These are phyloP conservation scores for Podarcis muralis DNA, from an alignment of 2,113 vertebrate species.

Conservation along the genomic window DNA sequence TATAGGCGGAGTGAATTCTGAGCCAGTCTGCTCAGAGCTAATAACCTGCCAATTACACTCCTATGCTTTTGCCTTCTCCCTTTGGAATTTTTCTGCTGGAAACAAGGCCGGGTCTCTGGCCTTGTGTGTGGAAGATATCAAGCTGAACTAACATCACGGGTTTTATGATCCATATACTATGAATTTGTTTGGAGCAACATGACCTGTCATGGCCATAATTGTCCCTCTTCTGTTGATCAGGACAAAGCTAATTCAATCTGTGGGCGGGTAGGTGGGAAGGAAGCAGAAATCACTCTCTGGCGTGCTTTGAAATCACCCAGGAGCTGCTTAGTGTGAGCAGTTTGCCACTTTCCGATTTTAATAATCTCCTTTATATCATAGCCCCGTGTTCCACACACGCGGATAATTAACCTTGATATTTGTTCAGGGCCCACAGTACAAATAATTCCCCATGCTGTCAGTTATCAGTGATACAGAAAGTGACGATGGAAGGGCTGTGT, in stretches of 20 bases:
- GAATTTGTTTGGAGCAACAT: neutral
- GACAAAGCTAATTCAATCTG: neutral
- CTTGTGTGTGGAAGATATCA: neutral
- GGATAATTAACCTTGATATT: conserved; percentile 66
- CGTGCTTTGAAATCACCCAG: conserved; percentile 28
- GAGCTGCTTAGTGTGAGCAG: conserved; percentile 21
- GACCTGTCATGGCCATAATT: neutral
- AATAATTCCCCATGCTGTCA: conserved; percentile 54
- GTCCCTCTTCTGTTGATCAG: neutral
- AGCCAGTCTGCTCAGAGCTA: neutral
- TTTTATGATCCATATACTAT: neutral
- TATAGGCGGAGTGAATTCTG: neutral
- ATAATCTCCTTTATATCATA: conserved; percentile 47
- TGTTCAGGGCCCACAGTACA: conserved; percentile 42
- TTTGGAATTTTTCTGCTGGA: neutral
- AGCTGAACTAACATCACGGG: neutral
- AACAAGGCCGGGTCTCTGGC: neutral
- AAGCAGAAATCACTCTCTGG: conserved; percentile 6
- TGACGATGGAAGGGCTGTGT: conserved; percentile 13
- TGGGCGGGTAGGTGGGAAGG: neutral
- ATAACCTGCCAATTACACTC: neutral
- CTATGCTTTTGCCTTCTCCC: neutral
- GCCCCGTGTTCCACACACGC: conserved; percentile 30
- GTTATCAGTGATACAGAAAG: conserved; percentile 26
- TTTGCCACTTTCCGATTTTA: conserved; percentile 35